Conservation (phyloP, 2,888 invertebrate genomes). For the Acrobasis consociella region DNA sequence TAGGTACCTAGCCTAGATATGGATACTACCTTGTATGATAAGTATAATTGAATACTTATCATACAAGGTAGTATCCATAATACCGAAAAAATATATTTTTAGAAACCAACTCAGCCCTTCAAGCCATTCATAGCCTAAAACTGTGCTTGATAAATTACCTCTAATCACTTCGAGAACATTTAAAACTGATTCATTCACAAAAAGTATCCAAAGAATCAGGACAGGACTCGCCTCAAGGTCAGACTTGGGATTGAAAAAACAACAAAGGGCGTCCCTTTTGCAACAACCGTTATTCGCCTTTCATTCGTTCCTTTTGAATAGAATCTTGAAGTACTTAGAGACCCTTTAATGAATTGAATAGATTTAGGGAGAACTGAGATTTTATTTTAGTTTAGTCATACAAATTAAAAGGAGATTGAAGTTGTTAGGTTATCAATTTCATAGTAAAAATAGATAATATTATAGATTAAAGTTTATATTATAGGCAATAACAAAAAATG, state of each 20-base stretch:
- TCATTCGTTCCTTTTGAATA: conserved; percentile 21
- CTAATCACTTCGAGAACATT: background rate
- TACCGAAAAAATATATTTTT: background rate
- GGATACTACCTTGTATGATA: too few species aligned
- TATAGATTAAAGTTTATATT: too few species aligned
- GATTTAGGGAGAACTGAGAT: background rate
- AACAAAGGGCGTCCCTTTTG: conserved; percentile 22
- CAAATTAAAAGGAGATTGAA: background rate
- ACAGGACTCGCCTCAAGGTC: conserved; percentile 10
- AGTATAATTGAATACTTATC: too few species aligned
- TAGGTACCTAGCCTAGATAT: too few species aligned
- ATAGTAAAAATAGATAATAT: too few species aligned
- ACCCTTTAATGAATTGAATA: conserved; percentile 15
- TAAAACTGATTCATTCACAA: background rate
- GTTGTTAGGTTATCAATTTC: background rate
- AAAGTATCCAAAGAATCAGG: background rate
- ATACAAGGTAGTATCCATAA: too few species aligned
- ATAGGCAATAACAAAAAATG: too few species aligned
- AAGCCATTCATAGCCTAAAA: background rate
- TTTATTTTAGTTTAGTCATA: background rate
- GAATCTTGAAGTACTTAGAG: conserved; percentile 2
- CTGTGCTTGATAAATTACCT: background rate
- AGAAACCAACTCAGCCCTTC: background rate
- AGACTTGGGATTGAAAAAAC: conserved; percentile 20
- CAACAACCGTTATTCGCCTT: conserved; percentile 18